Evolutionary conservation across 2,888 invertebrate species (phyloP).

Genomic region (Incurvaria masculella): DNA sequence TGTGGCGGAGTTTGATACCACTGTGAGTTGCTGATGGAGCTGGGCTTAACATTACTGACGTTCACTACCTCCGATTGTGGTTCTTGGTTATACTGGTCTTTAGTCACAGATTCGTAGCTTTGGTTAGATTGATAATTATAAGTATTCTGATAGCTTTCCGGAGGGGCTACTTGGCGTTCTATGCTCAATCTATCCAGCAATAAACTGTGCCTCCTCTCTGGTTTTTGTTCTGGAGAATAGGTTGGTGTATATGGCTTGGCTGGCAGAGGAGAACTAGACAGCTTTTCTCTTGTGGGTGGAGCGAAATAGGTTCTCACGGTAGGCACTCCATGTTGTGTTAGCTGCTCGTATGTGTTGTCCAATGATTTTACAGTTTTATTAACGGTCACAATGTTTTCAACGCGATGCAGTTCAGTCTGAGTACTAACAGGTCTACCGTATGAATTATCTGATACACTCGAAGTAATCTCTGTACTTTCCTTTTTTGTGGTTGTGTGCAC

Average conservation of each 20-base stretch:
- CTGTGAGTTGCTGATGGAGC: slow-evolving; percentile 41
- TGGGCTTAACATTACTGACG: slow-evolving; percentile 46
- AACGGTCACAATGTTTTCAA: slow-evolving; percentile 45
- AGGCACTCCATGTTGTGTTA: slow-evolving; percentile 34
- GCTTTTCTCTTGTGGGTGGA: slow-evolving; percentile 34
- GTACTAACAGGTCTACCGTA: slow-evolving; percentile 28
- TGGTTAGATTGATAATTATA: slow-evolving; percentile 30
- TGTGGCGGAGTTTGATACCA: slow-evolving; percentile 37
- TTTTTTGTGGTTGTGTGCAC: slow-evolving; percentile 28
- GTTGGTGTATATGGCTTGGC: slow-evolving; percentile 34
- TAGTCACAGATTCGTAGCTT: slow-evolving; percentile 26
- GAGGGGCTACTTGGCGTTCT: slow-evolving; percentile 38
- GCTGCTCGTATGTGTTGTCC: slow-evolving; percentile 38
- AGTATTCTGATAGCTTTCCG: slow-evolving; percentile 35
- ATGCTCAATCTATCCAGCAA: slow-evolving; percentile 42
- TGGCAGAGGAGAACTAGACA: slow-evolving; percentile 32
- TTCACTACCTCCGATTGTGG: slow-evolving; percentile 44
- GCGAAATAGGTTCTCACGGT: slow-evolving; percentile 39
- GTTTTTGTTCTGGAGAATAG: slow-evolving; percentile 28
- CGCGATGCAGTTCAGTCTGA: slow-evolving; percentile 43
- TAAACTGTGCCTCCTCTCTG: slow-evolving; percentile 44
- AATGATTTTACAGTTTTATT: slow-evolving; percentile 45
- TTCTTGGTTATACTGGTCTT: slow-evolving; percentile 34
- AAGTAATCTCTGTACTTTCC: slow-evolving; percentile 22
- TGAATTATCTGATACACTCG: neutral